Conservation (phyloP, 2,113 vertebrate genomes). For the Archocentrus centrarchus region DNA sequence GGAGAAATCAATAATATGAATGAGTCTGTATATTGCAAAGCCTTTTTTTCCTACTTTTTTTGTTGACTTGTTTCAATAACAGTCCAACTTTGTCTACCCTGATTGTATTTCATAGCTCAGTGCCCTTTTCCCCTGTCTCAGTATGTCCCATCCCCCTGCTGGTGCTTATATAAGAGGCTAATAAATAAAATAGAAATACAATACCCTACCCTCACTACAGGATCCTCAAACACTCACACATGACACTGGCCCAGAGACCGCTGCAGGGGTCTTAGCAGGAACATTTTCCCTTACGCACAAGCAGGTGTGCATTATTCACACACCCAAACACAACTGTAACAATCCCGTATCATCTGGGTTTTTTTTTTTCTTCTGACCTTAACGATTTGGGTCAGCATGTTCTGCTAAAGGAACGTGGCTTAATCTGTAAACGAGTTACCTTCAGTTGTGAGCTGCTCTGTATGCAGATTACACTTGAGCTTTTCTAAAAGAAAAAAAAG, state of each 20-base stretch:
- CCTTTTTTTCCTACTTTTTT: not conserved
- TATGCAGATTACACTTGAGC: slow-evolving; percentile 49
- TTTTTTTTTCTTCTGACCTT: slow-evolving; percentile 39
- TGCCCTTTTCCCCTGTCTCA: slow-evolving; percentile 67
- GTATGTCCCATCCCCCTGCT: slow-evolving; percentile 58
- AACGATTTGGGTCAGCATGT: slow-evolving; percentile 73
- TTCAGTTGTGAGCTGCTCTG: slow-evolving; percentile 59
- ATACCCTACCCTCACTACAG: slow-evolving; percentile 63
- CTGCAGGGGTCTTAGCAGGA: slow-evolving; percentile 40
- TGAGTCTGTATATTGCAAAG: not conserved
- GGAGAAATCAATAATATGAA: not conserved
- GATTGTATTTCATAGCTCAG: slow-evolving; percentile 43
- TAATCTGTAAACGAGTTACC: slow-evolving; percentile 75
- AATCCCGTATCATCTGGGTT: slow-evolving; percentile 24
- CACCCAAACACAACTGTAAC: slow-evolving; percentile 17
- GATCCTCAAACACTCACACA: slow-evolving; percentile 59
- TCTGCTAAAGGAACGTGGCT: slow-evolving; percentile 42
- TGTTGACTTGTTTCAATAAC: not conserved
- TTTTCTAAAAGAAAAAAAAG: slow-evolving; percentile 34
- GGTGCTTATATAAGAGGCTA: slow-evolving; percentile 75
- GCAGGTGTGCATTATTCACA: slow-evolving; percentile 47
- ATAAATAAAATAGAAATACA: slow-evolving; percentile 79
- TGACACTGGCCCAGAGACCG: slow-evolving; percentile 45
- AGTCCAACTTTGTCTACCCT: slow-evolving; percentile 11
- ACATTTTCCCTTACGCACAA: slow-evolving; percentile 55